phyloP scores from a whole-genome alignment of 2,797 vertebrate species.

The Peromyscus eremicus region DNA sequence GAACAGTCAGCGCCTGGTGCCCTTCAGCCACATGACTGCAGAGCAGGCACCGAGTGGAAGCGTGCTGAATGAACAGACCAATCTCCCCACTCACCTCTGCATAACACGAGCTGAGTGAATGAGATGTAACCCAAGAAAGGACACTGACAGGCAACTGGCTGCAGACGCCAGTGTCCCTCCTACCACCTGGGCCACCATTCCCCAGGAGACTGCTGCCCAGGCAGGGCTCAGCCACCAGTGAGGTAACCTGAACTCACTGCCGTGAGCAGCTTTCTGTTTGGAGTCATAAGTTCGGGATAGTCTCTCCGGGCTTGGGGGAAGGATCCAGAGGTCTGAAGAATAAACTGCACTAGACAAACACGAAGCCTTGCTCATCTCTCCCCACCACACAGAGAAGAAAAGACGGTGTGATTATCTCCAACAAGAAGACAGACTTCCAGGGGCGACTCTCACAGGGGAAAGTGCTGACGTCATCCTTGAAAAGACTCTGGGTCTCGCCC shows the following conservation, averaged over 20 bases:
- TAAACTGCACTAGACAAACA: neutral
- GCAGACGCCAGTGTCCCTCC: neutral
- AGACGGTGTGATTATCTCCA: neutral
- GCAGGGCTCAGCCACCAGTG: neutral
- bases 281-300: neutral
- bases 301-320: neutral
- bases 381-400: neutral
- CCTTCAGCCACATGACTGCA: neutral
- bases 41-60: neutral
- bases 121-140: neutral
- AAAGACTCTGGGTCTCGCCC: slow-evolving; percentile 97
- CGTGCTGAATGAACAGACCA: neutral
- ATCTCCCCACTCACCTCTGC: neutral
- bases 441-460: slow-evolving; percentile 92
- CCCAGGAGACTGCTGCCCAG: neutral
- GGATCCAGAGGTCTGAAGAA: neutral
- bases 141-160: neutral
- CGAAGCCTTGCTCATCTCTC: neutral
- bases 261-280: neutral
- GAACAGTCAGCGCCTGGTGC: neutral
- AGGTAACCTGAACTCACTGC: neutral
- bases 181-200: neutral
- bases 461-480: slow-evolving; percentile 96
- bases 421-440: neutral
- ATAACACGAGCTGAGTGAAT: neutral